Evolutionary conservation across 2,888 invertebrate genomes (phyloP).

Genomic region (Synanthedon vespiformis): DNA sequence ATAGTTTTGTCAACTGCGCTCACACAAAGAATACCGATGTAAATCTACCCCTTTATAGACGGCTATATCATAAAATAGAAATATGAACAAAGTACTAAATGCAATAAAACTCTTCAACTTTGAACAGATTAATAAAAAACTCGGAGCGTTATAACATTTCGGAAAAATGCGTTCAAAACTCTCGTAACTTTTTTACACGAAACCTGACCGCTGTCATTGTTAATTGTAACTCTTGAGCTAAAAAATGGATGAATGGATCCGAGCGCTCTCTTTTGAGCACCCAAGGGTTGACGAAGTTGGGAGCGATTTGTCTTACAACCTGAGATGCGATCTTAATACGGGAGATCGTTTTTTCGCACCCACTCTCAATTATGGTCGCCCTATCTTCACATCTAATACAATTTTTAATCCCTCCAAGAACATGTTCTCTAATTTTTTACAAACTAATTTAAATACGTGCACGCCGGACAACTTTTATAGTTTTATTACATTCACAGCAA

Average conservation of each 20-base stretch:
- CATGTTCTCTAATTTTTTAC: conserved; percentile 2
- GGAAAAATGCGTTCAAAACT: conserved; percentile 27
- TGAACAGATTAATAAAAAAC: conserved; percentile 28
- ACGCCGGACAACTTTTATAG: conserved; percentile 30
- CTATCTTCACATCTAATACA: conserved; percentile 16
- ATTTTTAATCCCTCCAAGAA: conserved; percentile 9
- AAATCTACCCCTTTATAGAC: conserved; percentile 48
- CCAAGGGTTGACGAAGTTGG: conserved; percentile 56
- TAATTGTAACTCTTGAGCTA: conserved; percentile 48
- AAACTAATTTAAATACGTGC: conserved; percentile 9
- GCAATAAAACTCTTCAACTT: conserved; percentile 48
- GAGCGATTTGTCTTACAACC: conserved; percentile 61
- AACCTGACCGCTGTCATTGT: conserved; percentile 63
- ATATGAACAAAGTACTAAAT: conserved; percentile 54
- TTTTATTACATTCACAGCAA: conserved; percentile 44
- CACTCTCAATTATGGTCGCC: conserved; percentile 38
- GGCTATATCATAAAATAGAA: conserved; percentile 56
- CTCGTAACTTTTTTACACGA: conserved; percentile 38
- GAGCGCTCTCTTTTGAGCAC: conserved; percentile 38
- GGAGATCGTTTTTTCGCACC: conserved; percentile 51
- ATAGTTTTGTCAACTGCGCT: conserved; percentile 64
- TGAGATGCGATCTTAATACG: conserved; percentile 50
- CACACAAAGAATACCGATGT: conserved; percentile 58
- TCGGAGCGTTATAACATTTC: conserved; percentile 24
- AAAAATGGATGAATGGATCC: conserved; percentile 57